Percentiles rank a stretch among this genome's conserved stretches.
Conservation (phyloP, 2,888 invertebrate species). For the Ichneumoninae sp. region DNA sequence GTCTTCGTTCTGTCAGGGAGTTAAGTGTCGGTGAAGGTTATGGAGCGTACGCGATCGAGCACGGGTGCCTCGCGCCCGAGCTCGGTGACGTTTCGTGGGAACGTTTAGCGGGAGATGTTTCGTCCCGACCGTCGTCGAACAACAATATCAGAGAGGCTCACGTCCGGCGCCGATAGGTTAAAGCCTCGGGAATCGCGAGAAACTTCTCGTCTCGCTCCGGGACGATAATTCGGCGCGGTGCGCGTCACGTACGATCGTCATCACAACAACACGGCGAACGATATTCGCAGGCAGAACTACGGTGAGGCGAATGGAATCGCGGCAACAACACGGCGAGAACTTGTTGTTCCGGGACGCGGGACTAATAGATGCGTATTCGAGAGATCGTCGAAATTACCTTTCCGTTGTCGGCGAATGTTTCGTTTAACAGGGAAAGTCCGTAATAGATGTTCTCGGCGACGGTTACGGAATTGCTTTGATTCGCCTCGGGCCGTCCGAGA, state of each 20-base stretch:
- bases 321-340: constrained; percentile 1
- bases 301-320: constrained; percentile 5
- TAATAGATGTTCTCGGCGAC: constrained; percentile 85
- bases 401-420: constrained; percentile 82
- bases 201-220: constrained; percentile 9
- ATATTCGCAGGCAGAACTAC: constrained; percentile 6
- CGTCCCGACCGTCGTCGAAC: neutral
- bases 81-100: constrained; percentile 2
- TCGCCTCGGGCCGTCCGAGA: constrained; percentile 87
- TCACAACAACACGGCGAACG: constrained; percentile 52
- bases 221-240: constrained; percentile 74
- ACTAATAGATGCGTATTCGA: constrained; percentile 14
- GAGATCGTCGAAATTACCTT: constrained; percentile 77
- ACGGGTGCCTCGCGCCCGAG: neutral
- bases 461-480: constrained; percentile 85
- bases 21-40: constrained; percentile 1
- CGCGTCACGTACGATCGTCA: constrained; percentile 72
- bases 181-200: constrained; percentile 27
- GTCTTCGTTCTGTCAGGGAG: constrained; percentile 1
- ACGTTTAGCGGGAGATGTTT: neutral
- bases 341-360: neutral
- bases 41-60: neutral
- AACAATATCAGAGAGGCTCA: neutral
- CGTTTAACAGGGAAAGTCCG: constrained; percentile 84
- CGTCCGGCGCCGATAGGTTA: constrained; percentile 16